Conservation (phyloP, 2,888 invertebrate species). For the Eumacrocentrus americanus region DNA sequence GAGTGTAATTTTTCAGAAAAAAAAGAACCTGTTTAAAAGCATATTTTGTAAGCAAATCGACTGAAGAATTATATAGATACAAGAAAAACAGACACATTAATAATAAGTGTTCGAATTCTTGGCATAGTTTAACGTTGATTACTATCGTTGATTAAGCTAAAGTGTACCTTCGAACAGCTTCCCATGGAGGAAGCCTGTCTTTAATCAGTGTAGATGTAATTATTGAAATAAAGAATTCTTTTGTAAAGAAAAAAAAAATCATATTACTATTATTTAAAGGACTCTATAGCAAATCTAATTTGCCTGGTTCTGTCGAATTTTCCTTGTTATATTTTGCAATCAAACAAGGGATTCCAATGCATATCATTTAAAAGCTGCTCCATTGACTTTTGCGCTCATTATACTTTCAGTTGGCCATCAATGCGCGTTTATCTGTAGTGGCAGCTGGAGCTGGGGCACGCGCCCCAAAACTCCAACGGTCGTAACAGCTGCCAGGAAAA, state of each 20-base stretch:
- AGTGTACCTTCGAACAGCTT: slow-evolving; percentile 26
- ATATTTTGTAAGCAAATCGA: slow-evolving; percentile 27
- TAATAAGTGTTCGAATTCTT: slow-evolving; percentile 14
- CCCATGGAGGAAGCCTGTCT: slow-evolving; percentile 9
- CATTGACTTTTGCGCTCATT: too few species aligned
- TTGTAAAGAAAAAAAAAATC: slow-evolving; percentile 27
- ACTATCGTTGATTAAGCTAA: slow-evolving; percentile 31
- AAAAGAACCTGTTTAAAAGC: slow-evolving; percentile 5
- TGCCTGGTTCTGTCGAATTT: too few species aligned
- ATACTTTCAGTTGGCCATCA: background rate
- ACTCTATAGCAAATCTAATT: too few species aligned
- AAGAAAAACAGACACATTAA: slow-evolving; percentile 1
- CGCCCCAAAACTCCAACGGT: slow-evolving; percentile 54
- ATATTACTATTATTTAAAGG: too few species aligned
- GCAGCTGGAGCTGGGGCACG: slow-evolving; percentile 54
- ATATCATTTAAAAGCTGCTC: too few species aligned
- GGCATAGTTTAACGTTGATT: slow-evolving; percentile 41
- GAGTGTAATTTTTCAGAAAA: slow-evolving; percentile 5
- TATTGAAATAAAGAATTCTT: slow-evolving; percentile 33
- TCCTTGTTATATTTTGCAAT: too few species aligned
- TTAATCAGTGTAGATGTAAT: slow-evolving; percentile 26
- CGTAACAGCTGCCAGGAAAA: slow-evolving; percentile 56
- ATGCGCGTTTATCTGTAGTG: background rate
- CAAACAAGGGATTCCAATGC: too few species aligned
- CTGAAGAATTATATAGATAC: slow-evolving; percentile 8